phyloP scores from a whole-genome alignment of 2,888 invertebrate genomes.

The Dendrolimus houi region DNA sequence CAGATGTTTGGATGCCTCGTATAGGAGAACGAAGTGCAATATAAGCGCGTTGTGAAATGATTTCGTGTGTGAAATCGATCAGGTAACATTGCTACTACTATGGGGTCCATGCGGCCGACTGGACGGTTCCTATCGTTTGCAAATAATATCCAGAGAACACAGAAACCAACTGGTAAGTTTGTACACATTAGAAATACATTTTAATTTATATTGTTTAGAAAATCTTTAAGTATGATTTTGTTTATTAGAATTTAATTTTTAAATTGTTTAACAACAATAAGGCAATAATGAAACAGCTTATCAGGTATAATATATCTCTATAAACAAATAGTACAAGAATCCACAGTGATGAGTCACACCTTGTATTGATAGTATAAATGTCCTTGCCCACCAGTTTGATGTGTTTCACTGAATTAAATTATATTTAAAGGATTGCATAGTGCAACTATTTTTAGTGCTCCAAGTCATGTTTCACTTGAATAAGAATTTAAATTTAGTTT shows the following conservation, averaged over 20 bases:
- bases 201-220: neutral
- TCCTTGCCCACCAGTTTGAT: constrained; percentile 23
- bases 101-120: constrained; percentile 79
- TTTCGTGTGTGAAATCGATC: constrained; percentile 32
- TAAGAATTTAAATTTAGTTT: neutral
- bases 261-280: neutral
- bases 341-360: constrained; percentile 37
- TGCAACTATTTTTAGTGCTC: neutral
- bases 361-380: constrained; percentile 22
- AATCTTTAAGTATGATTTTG: neutral
- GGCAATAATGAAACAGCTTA: neutral
- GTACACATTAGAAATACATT: neutral
- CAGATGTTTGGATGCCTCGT: constrained; percentile 39
- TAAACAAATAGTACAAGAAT: constrained; percentile 24
- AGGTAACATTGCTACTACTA: constrained; percentile 34
- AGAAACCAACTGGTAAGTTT: constrained; percentile 70
- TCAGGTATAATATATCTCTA: constrained; percentile 4
- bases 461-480: constrained; percentile 1
- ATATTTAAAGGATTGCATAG: neutral
- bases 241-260: too few species aligned
- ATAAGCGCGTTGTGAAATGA: constrained; percentile 30
- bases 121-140: constrained; percentile 78
- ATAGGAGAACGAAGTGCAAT: constrained; percentile 14
- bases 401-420: neutral
- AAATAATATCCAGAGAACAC: constrained; percentile 76